A percentile compares a stretch with the other conserved stretches of the same genome.
Conservation (phyloP, 2,888 invertebrate genomes). For the Periphyllus acericola region DNA sequence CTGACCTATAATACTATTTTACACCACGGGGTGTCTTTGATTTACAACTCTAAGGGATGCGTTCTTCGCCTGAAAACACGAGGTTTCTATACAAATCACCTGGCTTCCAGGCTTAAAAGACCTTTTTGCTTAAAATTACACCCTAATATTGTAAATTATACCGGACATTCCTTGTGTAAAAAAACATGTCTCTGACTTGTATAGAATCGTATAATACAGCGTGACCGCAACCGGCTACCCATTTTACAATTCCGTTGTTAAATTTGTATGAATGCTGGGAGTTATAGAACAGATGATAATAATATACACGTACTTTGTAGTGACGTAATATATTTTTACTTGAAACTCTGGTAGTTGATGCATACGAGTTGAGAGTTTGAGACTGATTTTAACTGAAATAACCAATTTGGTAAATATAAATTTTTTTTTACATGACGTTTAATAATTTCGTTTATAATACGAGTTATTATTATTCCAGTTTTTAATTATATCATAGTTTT, state of each 20-base stretch:
- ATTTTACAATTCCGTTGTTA: constrained; percentile 44
- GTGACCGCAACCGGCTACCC: constrained; percentile 46
- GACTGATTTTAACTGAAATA: neutral
- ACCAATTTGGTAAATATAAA: neutral
- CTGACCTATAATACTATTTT: constrained; percentile 58
- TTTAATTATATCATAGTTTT: neutral
- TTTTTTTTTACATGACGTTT: neutral
- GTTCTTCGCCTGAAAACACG: constrained; percentile 28
- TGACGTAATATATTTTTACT: constrained; percentile 11
- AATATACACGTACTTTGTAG: neutral
- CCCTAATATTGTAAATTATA: constrained; percentile 61
- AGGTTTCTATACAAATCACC: constrained; percentile 57
- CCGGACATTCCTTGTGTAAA: constrained; percentile 26
- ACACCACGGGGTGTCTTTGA: constrained; percentile 56
- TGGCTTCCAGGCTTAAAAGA: constrained; percentile 47
- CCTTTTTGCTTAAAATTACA: constrained; percentile 53
- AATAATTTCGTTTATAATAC: neutral
- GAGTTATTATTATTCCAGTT: neutral
- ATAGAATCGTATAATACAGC: constrained; percentile 40
- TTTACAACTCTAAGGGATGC: constrained; percentile 41
- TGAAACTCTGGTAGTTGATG: neutral
- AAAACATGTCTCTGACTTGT: constrained; percentile 37
- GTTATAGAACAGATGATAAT: constrained; percentile 30
- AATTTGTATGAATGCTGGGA: constrained; percentile 19
- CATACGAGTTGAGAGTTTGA: neutral